A percentile compares a stretch with the other conserved stretches of the same genome.
phyloP scores from a whole-genome alignment of 1,140 invertebrate genomes.

The Nephotettix cincticeps region DNA sequence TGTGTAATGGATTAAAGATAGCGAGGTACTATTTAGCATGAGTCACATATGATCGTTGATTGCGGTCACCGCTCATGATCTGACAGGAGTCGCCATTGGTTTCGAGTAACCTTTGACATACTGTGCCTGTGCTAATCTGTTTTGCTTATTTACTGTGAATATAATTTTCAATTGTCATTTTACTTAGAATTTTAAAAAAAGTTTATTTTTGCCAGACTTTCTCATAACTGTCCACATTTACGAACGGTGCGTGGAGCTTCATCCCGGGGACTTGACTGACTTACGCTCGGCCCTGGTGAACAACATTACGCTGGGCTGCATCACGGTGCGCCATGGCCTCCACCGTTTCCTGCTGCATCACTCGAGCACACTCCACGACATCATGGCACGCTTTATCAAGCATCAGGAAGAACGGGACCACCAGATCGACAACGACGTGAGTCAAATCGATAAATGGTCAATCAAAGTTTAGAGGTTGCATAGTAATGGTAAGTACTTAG shows the following conservation, averaged over 20 bases:
- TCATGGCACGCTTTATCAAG: conserved; percentile 77
- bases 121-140: too few species aligned
- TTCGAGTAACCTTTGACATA: too few species aligned
- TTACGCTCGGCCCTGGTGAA: conserved; percentile 92
- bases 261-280: conserved; percentile 87
- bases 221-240: conserved; percentile 86
- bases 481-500: too few species aligned
- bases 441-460: too few species aligned
- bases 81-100: too few species aligned
- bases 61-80: too few species aligned
- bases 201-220: conserved; percentile 63
- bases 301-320: conserved; percentile 89
- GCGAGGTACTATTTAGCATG: too few species aligned
- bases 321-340: conserved; percentile 81
- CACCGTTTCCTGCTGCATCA: conserved; percentile 69
- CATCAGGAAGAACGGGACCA: conserved; percentile 72
- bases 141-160: too few species aligned
- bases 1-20: too few species aligned
- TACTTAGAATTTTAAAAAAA: neutral
- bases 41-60: too few species aligned
- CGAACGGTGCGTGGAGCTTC: conserved; percentile 65
- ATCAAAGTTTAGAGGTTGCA: too few species aligned
- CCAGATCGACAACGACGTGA: conserved; percentile 60
- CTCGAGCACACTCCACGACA: conserved; percentile 61
- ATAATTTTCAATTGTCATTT: too few species aligned